Evolutionary conservation across 1,140 invertebrate genomes (phyloP).

Genomic region (Eupristina koningsbergeri): DNA sequence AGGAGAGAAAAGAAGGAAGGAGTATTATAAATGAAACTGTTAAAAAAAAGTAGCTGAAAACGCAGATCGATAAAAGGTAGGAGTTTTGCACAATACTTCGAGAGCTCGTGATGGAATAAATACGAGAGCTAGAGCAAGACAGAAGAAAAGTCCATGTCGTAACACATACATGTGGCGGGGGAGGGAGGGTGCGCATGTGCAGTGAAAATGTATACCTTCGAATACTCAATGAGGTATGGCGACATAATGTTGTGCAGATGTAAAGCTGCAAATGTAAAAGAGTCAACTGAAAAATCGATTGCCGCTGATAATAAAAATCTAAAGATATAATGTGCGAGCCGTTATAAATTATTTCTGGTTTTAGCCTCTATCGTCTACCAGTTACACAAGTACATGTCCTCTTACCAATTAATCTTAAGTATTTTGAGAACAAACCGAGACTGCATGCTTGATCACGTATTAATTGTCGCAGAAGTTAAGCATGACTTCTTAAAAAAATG

Average conservation of each 20-base stretch:
- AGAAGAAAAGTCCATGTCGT: background rate
- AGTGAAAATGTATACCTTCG: background rate
- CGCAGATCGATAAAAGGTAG: slow-evolving; percentile 46
- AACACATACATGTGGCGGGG: background rate
- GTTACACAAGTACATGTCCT: too few relatives aligned
- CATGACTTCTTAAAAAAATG: too few relatives aligned
- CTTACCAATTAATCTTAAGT: too few relatives aligned
- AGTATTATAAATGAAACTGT: slow-evolving; percentile 45
- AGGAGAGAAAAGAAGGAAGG: background rate
- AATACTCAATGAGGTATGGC: background rate
- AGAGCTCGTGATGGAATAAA: background rate
- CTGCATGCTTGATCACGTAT: too few relatives aligned
- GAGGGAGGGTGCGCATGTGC: background rate
- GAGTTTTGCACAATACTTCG: slow-evolving; percentile 5
- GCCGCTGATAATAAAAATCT: slow-evolving; percentile 6
- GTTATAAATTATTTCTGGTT: background rate
- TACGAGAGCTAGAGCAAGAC: background rate
- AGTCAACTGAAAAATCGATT: slow-evolving; percentile 17
- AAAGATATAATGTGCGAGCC: background rate
- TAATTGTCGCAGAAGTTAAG: too few relatives aligned
- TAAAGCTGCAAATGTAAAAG: slow-evolving; percentile 31
- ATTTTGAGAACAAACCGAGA: too few relatives aligned
- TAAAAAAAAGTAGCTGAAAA: slow-evolving; percentile 38
- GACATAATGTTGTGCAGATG: background rate
- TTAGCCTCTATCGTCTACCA: background rate